A percentile compares a stretch with the other conserved stretches of the same genome.
These are phyloP conservation scores for Hycleus cichorii DNA, from an alignment of 1,140 invertebrate genomes.

Conservation along the genomic window DNA sequence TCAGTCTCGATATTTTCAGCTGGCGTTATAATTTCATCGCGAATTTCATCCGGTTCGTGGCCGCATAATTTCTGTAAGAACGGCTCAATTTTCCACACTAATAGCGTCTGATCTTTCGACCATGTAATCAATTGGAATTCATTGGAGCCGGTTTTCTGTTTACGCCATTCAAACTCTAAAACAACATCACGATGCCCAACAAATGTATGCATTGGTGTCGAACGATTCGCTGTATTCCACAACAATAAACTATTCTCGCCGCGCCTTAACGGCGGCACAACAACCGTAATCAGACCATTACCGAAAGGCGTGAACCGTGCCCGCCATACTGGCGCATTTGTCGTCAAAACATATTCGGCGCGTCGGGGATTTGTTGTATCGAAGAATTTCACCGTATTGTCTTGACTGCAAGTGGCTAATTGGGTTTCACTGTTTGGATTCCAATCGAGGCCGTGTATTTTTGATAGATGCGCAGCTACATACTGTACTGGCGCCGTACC, in stretches of 20 bases:
- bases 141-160: slow-evolving; percentile 50
- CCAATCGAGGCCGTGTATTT: slow-evolving; percentile 92
- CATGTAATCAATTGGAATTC: slow-evolving; percentile 90
- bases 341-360: slow-evolving; percentile 74
- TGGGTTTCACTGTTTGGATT: slow-evolving; percentile 77
- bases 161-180: slow-evolving; percentile 89
- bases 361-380: slow-evolving; percentile 77
- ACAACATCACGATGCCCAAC: slow-evolving; percentile 90
- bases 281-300: slow-evolving; percentile 83
- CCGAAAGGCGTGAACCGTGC: slow-evolving; percentile 83
- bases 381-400: slow-evolving; percentile 92
- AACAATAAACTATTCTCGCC: slow-evolving; percentile 76
- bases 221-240: slow-evolving; percentile 69
- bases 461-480: slow-evolving; percentile 86
- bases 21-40: slow-evolving; percentile 27
- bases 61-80: slow-evolving; percentile 68
- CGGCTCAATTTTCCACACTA: slow-evolving; percentile 84
- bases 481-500: slow-evolving; percentile 81
- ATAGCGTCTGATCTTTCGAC: slow-evolving; percentile 87
- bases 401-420: slow-evolving; percentile 88
- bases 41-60: slow-evolving; percentile 48
- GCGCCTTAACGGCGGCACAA: slow-evolving; percentile 70
- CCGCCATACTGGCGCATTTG: slow-evolving; percentile 86
- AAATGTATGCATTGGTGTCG: slow-evolving; percentile 75
- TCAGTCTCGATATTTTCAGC: background rate